phyloP scores from a whole-genome alignment of 2,113 vertebrate species.

The Turnix velox region DNA sequence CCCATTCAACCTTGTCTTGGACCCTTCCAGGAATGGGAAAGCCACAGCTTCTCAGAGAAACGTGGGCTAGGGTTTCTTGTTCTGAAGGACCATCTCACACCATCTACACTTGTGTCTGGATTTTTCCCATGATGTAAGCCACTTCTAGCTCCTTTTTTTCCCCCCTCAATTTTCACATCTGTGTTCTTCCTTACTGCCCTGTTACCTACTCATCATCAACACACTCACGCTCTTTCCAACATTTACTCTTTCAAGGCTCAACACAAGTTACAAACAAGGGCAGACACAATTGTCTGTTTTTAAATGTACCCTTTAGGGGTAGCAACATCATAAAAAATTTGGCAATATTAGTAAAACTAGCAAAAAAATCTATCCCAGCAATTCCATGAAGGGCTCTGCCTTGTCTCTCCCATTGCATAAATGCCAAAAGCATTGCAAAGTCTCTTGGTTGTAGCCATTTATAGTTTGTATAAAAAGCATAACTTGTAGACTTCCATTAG shows the following conservation, averaged over 20 bases:
- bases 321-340: neutral
- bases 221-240: neutral
- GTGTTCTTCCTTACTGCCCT: neutral
- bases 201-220: neutral
- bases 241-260: neutral
- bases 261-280: neutral
- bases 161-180: neutral
- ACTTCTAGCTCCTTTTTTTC: neutral
- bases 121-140: neutral
- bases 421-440: slow-evolving; percentile 4
- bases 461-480: slow-evolving; percentile 54
- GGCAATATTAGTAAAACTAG: neutral
- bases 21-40: too few relatives aligned
- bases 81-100: neutral
- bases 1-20: too few relatives aligned
- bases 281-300: neutral
- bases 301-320: neutral
- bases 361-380: neutral
- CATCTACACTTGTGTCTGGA: neutral
- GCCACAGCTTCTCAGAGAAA: too few relatives aligned
- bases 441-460: slow-evolving; percentile 44
- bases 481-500: slow-evolving; percentile 46
- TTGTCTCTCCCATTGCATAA: neutral
- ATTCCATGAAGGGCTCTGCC: neutral
- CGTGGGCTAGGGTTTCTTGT: too few relatives aligned